Conservation (phyloP, 2,888 invertebrate genomes). For the Microdon myrmicae region DNA sequence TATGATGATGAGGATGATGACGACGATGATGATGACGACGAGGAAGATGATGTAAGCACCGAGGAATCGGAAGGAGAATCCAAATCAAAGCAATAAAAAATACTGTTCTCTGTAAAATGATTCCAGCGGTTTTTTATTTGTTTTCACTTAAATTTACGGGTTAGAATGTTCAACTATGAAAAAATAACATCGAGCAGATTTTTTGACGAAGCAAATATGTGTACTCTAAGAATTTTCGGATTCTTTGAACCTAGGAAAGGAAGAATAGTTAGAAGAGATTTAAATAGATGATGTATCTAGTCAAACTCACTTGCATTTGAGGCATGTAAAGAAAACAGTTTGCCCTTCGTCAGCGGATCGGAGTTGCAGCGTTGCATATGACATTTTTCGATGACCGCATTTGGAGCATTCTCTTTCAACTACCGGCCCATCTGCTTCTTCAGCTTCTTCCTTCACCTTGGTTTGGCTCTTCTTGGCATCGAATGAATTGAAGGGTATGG, state of each 20-base stretch:
- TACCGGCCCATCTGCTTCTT: slow-evolving; percentile 78
- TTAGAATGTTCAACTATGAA: slow-evolving; percentile 5
- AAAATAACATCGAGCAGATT: slow-evolving; percentile 19
- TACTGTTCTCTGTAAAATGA: too few relatives aligned
- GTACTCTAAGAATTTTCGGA: slow-evolving; percentile 64
- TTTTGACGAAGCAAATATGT: neutral
- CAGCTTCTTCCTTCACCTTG: slow-evolving; percentile 60
- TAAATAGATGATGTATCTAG: neutral
- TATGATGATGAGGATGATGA: slow-evolving; percentile 58
- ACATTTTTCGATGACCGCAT: slow-evolving; percentile 92
- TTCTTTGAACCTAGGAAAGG: slow-evolving; percentile 60
- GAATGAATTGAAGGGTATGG: slow-evolving; percentile 77
- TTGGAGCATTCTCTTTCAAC: slow-evolving; percentile 85
- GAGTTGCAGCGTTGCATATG: slow-evolving; percentile 93
- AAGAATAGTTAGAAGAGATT: neutral
- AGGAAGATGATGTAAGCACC: slow-evolving; percentile 53
- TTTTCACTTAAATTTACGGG: slow-evolving; percentile 19
- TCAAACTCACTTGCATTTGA: slow-evolving; percentile 74
- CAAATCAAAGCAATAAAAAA: slow-evolving; percentile 14
- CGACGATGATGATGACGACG: slow-evolving; percentile 55
- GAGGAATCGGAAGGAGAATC: slow-evolving; percentile 54
- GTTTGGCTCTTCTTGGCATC: slow-evolving; percentile 60
- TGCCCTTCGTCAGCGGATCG: slow-evolving; percentile 99
- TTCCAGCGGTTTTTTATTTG: too few relatives aligned
- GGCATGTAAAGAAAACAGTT: slow-evolving; percentile 97